Evolutionary conservation across 2,797 vertebrate genomes (phyloP), one percentile per base, ranked within the genome.

Genomic region (Brachyalestes nurse): DNA sequence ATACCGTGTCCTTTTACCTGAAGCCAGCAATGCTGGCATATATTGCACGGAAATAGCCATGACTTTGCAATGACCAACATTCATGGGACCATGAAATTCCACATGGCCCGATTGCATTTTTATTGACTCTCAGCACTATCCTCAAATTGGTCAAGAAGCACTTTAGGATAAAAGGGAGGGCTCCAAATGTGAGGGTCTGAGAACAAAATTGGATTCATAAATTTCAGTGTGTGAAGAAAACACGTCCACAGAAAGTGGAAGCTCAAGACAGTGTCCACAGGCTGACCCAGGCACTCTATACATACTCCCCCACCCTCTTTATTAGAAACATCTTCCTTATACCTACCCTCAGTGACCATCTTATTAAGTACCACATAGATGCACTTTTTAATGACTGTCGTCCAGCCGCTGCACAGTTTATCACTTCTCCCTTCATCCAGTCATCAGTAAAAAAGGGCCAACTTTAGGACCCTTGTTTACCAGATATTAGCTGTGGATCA

Each of bases 21-120:
- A 72, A 66, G 67, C 67, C 77, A 83, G 73, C 55, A 70, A 65
- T 42, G 61, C 55, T 74, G 66, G 78, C 49, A 19, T 72, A 47
- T 73, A 73, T 74, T 80, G 55, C 69, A 34, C 5, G 0, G 49
- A 34, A 38, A 79, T 73, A 61, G 45, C 42, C 75, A 67, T 75
- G 71, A 70, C 60, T 73, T 72, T 64, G 64, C 64, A 76, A 57
- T 79, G 75, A 65, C 60, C 77, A 84, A 83, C 77, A 21, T 82
- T 82, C 79, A 80, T 69, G 75, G 78, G 75, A 74, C 74, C 71
- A 78, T 84, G 82, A 85, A 83, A 78, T 82, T 83, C 82, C 77
- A 86, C 77, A 84, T 51, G 42, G 69, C 38, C 34, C 72, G 72
- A 82, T 84, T 78, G 79, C 75, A 81, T 84, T 84, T 85, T 82